Evolutionary conservation across 1,140 invertebrate species (phyloP), one percentile per base, ranked within the genome.

Genomic region (Cydia fagiglandana): DNA sequence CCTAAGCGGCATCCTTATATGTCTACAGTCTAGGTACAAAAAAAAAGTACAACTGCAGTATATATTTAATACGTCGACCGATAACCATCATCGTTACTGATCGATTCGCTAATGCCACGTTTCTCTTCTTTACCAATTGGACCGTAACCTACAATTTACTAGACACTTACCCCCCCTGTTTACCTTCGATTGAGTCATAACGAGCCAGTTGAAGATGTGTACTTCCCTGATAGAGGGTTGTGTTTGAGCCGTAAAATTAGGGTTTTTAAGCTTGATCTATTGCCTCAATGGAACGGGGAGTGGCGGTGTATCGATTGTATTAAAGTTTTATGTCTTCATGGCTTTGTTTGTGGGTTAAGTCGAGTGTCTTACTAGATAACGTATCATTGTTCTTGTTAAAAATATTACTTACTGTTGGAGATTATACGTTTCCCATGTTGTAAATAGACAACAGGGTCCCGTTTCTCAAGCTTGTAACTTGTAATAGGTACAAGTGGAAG

Each of bases 171-270:
- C 85, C 81, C 84, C 83, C 80, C 81, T 76, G 77, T 78, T 74
- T 83, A 83, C 81, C 80, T 83, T 88, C 85, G 81, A 92, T 92
- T 89, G 88, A 92, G 90, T 87, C 88, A 90, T 92, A 86, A 91
- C 75, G 80, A 81, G 78, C 73, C 75, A 74, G 74, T 80, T 75
- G 76, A 88, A 89, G 87, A 90, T 89, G 86, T 89, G 82, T 91
- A 79, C 84, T 75, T 81, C 77, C 74, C 77, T 85, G 85, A 85
- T 88, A 81, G 80, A 79, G 86, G 88, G 86, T 78, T 86, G 76
- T 86, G 86, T 81, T 79, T 79, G 82, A 76, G 76, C 20, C 76
- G 76, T 76, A 81, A 86, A 87, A 89, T 88, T 88, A 84, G 80
- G 81, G 81, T 66, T 78, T 86, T 87, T 81, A 77, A 82, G 81